These are phyloP conservation scores for Phania funesta DNA, from an alignment of 2,888 invertebrate genomes.

Conservation along the genomic window DNA sequence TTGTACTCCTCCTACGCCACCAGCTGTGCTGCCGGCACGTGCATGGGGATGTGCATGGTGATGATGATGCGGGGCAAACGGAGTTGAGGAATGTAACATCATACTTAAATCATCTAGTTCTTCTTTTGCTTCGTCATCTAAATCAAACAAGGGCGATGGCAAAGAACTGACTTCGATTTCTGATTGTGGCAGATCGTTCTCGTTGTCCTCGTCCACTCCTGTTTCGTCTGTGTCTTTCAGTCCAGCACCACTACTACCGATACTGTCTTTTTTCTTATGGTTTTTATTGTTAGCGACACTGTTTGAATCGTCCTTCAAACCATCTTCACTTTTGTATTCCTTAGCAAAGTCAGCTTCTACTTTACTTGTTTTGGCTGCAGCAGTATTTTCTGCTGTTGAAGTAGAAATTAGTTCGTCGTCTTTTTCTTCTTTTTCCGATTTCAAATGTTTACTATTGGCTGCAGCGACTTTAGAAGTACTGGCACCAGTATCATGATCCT, in stretches of 20 bases:
- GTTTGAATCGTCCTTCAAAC: conserved; percentile 37
- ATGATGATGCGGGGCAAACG: conserved; percentile 76
- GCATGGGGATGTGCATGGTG: conserved; percentile 66
- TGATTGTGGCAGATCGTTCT: conserved; percentile 73
- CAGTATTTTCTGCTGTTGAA: not conserved
- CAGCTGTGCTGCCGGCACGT: conserved; percentile 68
- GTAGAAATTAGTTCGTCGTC: conserved; percentile 46
- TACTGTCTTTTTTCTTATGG: conserved; percentile 4
- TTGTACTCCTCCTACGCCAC: conserved; percentile 71
- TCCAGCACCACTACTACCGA: conserved; percentile 27
- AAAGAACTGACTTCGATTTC: conserved; percentile 73
- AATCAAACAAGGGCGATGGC: conserved; percentile 78
- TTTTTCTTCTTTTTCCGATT: conserved; percentile 55
- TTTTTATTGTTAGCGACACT: conserved; percentile 53
- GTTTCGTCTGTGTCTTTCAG: conserved; percentile 48
- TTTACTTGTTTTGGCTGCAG: conserved; percentile 18
- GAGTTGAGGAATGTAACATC: conserved; percentile 80
- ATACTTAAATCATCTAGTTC: conserved; percentile 78
- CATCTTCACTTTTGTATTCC: conserved; percentile 48
- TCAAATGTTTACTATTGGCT: conserved; percentile 64
- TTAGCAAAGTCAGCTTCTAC: conserved; percentile 21
- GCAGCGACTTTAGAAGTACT: conserved; percentile 76
- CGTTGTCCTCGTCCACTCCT: conserved; percentile 58
- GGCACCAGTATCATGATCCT: conserved; percentile 72
- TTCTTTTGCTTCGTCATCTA: conserved; percentile 79